These are phyloP conservation scores for Tadarida brasiliensis DNA, from an alignment of 2,797 vertebrate species.

Conservation along the genomic window DNA sequence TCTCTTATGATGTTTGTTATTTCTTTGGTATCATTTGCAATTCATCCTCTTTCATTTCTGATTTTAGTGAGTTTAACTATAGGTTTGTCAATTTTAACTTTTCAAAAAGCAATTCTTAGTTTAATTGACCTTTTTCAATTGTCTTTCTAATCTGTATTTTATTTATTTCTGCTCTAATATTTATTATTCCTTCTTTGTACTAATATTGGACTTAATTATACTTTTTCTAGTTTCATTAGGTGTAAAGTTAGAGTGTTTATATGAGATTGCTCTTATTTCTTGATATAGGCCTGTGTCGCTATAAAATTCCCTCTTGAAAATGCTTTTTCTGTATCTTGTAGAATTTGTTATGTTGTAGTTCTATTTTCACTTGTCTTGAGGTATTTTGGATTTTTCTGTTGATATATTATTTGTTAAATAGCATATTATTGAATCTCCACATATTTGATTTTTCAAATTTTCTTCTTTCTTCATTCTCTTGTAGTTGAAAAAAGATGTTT, in stretches of 20 bases:
- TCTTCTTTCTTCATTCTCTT: not conserved
- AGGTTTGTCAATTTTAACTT: not conserved
- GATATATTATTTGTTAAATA: not conserved
- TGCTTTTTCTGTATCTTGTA: not conserved
- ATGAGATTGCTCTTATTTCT: not conserved
- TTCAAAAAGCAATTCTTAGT: not conserved
- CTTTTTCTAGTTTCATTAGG: not conserved
- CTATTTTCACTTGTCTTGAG: not conserved
- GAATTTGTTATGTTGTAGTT: not conserved
- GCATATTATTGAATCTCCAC: not conserved
- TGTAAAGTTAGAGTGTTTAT: not conserved
- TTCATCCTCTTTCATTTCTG: not conserved
- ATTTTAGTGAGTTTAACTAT: not conserved
- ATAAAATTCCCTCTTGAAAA: not conserved
- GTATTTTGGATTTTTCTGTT: not conserved
- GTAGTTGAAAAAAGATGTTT: not conserved
- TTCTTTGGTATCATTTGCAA: not conserved
- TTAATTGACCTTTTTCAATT: not conserved
- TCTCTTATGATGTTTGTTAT: not conserved
- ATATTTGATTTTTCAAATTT: not conserved
- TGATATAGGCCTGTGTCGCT: not conserved
- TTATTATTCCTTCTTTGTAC: not conserved
- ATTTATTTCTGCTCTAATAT: not conserved
- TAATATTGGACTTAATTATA: not conserved
- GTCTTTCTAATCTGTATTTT: not conserved